These are phyloP conservation scores for Fregata magnificens DNA, from an alignment of 2,113 vertebrate species.

Conservation along the genomic window DNA sequence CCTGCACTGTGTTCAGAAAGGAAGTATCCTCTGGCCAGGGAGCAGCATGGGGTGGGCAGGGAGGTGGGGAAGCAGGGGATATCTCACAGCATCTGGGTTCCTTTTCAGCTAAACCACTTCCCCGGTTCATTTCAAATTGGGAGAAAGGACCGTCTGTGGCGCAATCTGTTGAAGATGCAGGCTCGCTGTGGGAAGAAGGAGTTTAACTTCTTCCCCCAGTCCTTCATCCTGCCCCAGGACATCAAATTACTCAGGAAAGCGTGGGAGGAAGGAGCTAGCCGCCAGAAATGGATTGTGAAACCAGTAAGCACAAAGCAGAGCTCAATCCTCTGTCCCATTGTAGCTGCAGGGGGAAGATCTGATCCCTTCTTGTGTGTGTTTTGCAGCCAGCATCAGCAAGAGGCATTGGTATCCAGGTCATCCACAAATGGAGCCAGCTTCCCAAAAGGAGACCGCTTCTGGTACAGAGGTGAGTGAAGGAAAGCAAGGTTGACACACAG, in stretches of 20 bases:
- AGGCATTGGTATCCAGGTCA: constrained; percentile 96
- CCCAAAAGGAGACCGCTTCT: constrained; percentile 91
- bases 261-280: constrained; percentile 86
- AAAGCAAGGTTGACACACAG: not conserved
- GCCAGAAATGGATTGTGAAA: constrained; percentile 97
- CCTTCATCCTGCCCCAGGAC: constrained; percentile 95
- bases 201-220: constrained; percentile 94
- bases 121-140: constrained; percentile 98
- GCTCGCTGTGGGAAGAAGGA: constrained; percentile 88
- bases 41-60: not conserved
- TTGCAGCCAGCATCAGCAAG: constrained; percentile 92
- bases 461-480: constrained; percentile 89
- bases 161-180: constrained; percentile 94
- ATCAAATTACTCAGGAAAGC: constrained; percentile 89
- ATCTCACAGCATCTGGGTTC: not conserved
- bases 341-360: not conserved
- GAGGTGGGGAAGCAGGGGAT: not conserved
- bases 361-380: not conserved
- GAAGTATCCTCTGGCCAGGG: not conserved
- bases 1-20: not conserved
- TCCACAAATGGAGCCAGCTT: constrained; percentile 97
- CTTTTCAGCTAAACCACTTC: constrained; percentile 91
- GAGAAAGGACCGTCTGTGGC: constrained; percentile 94
- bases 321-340: not conserved
- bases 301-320: constrained; percentile 79